Percentiles rank a stretch among this genome's conserved stretches.
These are phyloP conservation scores for Philaethria dido DNA, from an alignment of 2,888 invertebrate species.

Conservation along the genomic window DNA sequence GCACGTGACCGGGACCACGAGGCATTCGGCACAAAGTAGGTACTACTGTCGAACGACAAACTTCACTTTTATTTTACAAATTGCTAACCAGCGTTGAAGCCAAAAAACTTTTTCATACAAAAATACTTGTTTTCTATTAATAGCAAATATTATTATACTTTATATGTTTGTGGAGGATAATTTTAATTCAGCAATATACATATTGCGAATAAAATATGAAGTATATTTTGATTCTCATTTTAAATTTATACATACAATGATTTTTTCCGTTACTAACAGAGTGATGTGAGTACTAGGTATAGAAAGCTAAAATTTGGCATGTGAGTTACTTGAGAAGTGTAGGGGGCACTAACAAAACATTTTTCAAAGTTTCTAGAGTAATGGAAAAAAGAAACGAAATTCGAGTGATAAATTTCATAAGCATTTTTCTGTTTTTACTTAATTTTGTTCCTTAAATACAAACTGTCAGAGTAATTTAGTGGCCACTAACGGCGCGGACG, in stretches of 20 bases:
- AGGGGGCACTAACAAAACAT: too few relatives aligned
- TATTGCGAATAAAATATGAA: too few relatives aligned
- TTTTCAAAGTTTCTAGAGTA: too few relatives aligned
- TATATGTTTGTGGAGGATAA: neutral
- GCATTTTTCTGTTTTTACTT: too few relatives aligned
- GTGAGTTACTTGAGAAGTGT: too few relatives aligned
- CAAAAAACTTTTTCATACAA: neutral
- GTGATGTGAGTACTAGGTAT: too few relatives aligned
- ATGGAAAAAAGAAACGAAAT: too few relatives aligned
- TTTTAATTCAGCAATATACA: neutral
- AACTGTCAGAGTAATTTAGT: constrained; percentile 49
- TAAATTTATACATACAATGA: too few relatives aligned
- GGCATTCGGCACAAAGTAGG: constrained; percentile 22
- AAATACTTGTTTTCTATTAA: neutral
- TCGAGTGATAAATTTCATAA: too few relatives aligned
- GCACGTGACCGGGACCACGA: constrained; percentile 63
- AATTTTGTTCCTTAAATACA: constrained; percentile 20
- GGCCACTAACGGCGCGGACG: constrained; percentile 47
- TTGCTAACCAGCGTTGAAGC: neutral
- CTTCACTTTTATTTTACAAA: constrained; percentile 21
- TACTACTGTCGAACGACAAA: constrained; percentile 12
- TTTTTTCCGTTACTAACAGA: too few relatives aligned
- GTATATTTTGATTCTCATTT: too few relatives aligned
- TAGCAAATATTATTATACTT: neutral
- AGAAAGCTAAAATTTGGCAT: too few relatives aligned